Evolutionary conservation across 2,113 vertebrate genomes (phyloP).

Genomic region (Cynoglossus semilaevis): DNA sequence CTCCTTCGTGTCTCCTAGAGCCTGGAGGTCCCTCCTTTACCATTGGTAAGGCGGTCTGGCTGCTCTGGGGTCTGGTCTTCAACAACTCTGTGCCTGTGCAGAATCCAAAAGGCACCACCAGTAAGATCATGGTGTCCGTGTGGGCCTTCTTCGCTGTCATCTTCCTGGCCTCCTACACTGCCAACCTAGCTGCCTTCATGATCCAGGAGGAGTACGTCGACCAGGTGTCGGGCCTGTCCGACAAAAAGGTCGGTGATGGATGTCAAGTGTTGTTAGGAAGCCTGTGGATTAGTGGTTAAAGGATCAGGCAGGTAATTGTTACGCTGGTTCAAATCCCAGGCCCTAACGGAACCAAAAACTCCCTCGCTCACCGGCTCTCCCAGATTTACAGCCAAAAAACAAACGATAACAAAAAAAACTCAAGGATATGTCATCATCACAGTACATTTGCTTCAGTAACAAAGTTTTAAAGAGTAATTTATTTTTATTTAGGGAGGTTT

Average conservation of each 20-base stretch:
- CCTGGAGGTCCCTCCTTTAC: conserved; percentile 98
- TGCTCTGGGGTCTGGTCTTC: conserved; percentile 99
- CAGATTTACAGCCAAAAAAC: too few species aligned
- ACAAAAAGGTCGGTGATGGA: conserved; percentile 90
- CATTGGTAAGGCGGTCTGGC: conserved; percentile 98
- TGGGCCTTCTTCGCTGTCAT: conserved; percentile 99
- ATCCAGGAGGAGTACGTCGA: conserved; percentile 99
- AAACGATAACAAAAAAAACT: too few species aligned
- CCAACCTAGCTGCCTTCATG: conserved; percentile 99
- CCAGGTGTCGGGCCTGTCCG: conserved; percentile 97
- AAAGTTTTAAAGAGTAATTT: too few species aligned
- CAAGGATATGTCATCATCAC: too few species aligned
- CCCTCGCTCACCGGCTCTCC: too few species aligned
- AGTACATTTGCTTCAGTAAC: too few species aligned
- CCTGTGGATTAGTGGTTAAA: too few species aligned
- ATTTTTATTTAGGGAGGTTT: too few species aligned
- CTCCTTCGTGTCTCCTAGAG: conserved; percentile 74
- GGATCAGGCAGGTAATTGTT: too few species aligned
- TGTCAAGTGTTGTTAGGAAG: conserved; percentile 11
- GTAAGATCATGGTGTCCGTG: conserved; percentile 99
- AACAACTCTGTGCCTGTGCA: conserved; percentile 99
- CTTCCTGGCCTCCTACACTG: conserved; percentile 99
- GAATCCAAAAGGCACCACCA: conserved; percentile 98
- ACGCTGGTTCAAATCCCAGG: too few species aligned
- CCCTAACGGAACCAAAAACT: too few species aligned